Conservation (phyloP, 53 echinoderm and acorn worm species). For the Paelopatides confundens region DNA sequence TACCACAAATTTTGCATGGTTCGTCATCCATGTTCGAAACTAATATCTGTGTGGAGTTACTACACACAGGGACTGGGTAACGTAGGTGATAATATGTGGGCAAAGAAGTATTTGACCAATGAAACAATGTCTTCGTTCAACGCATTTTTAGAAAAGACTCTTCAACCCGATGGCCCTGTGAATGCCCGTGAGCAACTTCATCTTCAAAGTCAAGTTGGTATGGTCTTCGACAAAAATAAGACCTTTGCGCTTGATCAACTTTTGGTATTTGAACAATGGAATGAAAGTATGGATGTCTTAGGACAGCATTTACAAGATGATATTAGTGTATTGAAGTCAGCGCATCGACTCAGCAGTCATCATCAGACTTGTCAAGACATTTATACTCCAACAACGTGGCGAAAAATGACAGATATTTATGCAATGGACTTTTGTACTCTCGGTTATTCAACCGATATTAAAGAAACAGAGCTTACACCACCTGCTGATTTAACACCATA, state of each 20-base stretch:
- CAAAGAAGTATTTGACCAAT: background rate
- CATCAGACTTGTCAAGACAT: background rate
- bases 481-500: background rate
- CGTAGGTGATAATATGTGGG: slow-evolving; percentile 1
- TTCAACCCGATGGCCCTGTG: background rate
- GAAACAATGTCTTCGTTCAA: background rate
- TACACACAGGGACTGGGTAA: slow-evolving; percentile 22
- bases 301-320: background rate
- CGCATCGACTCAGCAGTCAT: background rate
- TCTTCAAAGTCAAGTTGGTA: slow-evolving; percentile 24
- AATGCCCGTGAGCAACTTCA: background rate
- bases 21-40: slow-evolving; percentile 34
- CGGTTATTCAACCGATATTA: background rate
- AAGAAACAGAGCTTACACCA: background rate
- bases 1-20: slow-evolving; percentile 29
- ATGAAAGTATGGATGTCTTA: slow-evolving; percentile 12
- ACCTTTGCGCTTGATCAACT: slow-evolving; percentile 1
- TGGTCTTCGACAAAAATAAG: background rate
- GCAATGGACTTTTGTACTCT: slow-evolving; percentile 21
- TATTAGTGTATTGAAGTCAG: background rate
- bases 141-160: background rate
- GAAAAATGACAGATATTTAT: slow-evolving; percentile 36
- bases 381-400: background rate
- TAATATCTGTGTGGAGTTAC: slow-evolving; percentile 23
- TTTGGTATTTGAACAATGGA: slow-evolving; percentile 21